Conservation (phyloP, 2,113 vertebrate genomes). For the Equus przewalskii region DNA sequence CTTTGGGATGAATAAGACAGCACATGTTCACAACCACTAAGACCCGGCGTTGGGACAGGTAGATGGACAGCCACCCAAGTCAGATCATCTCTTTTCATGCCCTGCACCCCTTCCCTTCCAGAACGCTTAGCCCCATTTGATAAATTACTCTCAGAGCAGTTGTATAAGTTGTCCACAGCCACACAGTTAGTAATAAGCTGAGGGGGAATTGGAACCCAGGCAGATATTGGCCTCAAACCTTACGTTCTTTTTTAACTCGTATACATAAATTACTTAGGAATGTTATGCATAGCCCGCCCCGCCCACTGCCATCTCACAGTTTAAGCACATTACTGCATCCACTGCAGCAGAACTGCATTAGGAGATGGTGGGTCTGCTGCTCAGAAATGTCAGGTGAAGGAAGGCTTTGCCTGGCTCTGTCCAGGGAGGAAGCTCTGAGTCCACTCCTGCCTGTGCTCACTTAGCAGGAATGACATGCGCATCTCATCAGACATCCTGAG, state of each 20-base stretch:
- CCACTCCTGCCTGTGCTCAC: background rate
- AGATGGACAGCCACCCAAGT: background rate
- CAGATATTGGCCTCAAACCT: background rate
- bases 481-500: conserved; percentile 71
- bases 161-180: background rate
- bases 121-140: background rate
- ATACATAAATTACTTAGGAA: background rate
- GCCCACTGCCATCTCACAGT: background rate
- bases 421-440: background rate
- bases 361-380: background rate
- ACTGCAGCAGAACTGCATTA: background rate
- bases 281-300: accelerated
- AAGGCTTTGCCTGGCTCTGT: background rate
- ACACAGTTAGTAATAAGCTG: background rate
- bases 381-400: background rate
- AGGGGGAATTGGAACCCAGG: background rate
- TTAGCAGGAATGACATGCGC: conserved; percentile 76
- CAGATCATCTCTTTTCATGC: background rate
- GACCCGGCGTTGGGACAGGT: background rate
- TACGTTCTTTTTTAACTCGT: background rate
- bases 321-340: background rate
- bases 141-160: background rate
- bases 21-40: background rate
- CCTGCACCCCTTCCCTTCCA: background rate
- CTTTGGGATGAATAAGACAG: background rate